phyloP scores from a whole-genome alignment of 35 echinoderm and acorn worm genomes.

The Holothuria glaberrima region DNA sequence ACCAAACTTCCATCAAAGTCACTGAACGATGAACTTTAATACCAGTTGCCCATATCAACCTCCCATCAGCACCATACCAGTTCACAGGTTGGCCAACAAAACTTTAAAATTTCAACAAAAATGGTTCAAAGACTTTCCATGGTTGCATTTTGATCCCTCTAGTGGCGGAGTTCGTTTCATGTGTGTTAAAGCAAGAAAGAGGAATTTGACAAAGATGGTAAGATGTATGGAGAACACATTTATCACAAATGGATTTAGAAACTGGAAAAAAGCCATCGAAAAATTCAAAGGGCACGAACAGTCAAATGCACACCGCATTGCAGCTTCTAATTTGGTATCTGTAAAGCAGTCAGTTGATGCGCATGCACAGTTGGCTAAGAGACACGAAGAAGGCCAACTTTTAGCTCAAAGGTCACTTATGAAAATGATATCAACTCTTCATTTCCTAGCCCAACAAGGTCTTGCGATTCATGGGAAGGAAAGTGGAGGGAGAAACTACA shows the following conservation, averaged over 20 bases:
- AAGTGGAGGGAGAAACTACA: conserved; percentile 18
- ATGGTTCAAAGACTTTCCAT: conserved; percentile 67
- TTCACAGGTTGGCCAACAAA: too few species aligned
- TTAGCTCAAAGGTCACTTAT: conserved; percentile 9
- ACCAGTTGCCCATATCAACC: too few species aligned
- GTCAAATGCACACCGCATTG: conserved; percentile 43
- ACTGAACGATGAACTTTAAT: too few species aligned
- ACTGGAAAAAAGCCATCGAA: conserved; percentile 67
- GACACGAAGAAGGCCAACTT: conserved; percentile 5
- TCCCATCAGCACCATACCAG: too few species aligned
- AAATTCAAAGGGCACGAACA: conserved; percentile 57
- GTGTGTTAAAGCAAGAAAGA: conserved; percentile 19
- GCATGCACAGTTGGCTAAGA: conserved; percentile 12
- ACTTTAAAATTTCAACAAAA: conserved; percentile 59
- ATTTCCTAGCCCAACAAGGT: conserved; percentile 56
- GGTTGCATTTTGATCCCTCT: conserved; percentile 61
- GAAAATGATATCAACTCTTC: conserved; percentile 40
- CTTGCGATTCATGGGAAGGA: conserved; percentile 44
- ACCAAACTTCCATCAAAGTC: too few species aligned
- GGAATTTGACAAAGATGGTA: conserved; percentile 25
- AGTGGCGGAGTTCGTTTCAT: conserved; percentile 40
- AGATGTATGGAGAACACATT: conserved; percentile 55
- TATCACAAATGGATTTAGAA: conserved; percentile 56
- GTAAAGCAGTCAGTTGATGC: not conserved
- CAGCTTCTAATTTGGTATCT: not conserved